Evolutionary conservation across 2,888 invertebrate genomes (phyloP).

Genomic region (Dugesia japonica): DNA sequence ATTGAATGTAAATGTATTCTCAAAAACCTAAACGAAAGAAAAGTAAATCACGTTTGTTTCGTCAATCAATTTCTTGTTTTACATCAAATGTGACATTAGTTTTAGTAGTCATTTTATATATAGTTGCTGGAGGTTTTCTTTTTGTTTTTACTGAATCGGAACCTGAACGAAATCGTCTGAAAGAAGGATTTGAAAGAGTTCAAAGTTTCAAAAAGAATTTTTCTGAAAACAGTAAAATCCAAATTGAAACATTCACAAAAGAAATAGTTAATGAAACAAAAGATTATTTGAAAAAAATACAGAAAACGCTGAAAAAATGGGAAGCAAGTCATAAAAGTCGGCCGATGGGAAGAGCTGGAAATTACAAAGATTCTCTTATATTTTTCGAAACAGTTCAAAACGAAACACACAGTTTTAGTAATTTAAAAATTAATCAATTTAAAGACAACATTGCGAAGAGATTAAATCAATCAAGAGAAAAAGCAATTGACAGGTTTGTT

Average conservation of each 20-base stretch:
- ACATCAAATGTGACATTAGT: not conserved
- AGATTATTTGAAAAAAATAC: not conserved
- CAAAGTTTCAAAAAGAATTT: not conserved
- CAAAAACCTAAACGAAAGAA: not conserved
- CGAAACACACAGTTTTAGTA: not conserved
- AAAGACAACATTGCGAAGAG: not conserved
- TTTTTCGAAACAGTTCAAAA: too few species aligned
- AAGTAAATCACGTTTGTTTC: not conserved
- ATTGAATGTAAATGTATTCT: too few species aligned
- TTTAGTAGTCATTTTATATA: conserved; percentile 21
- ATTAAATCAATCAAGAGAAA: not conserved
- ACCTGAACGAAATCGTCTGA: not conserved
- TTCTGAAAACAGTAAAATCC: not conserved
- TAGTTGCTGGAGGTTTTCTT: conserved; percentile 25
- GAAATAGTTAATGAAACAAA: not conserved
- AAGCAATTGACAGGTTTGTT: not conserved
- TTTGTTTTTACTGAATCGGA: conserved; percentile 9
- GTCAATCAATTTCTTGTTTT: not conserved
- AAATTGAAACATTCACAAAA: not conserved
- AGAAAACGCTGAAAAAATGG: not conserved
- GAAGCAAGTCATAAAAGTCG: too few species aligned
- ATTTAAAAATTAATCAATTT: not conserved
- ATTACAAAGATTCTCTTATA: too few species aligned
- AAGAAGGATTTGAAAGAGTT: not conserved
- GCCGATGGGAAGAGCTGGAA: too few species aligned